Evolutionary conservation across 1,140 invertebrate species (phyloP).

Genomic region (Protaetia brevitarsis): DNA sequence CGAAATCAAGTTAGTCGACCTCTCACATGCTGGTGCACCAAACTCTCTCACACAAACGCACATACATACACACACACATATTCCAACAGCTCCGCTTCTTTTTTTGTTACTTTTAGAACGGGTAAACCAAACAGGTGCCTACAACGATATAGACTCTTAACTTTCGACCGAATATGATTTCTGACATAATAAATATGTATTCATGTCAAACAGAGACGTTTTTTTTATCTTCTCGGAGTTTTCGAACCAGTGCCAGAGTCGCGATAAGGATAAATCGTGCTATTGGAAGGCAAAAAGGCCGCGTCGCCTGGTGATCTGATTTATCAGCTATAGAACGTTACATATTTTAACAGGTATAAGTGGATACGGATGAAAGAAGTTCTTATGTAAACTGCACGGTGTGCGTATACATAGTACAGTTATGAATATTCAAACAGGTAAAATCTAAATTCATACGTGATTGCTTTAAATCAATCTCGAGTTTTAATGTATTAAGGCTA

Average conservation of each 20-base stretch:
- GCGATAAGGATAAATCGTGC: background rate
- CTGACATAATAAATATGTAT: conserved; percentile 6
- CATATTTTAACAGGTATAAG: no score
- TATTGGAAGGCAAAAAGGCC: no score
- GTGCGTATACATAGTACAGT: no score
- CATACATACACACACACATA: background rate
- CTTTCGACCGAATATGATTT: background rate
- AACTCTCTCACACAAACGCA: background rate
- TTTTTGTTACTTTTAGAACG: conserved; percentile 5
- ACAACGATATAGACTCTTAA: background rate
- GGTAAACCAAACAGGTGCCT: conserved; percentile 13
- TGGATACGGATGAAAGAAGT: no score
- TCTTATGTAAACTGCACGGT: no score
- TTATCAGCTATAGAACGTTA: no score
- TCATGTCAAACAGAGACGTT: conserved; percentile 17
- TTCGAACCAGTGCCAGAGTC: background rate
- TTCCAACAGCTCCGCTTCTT: background rate
- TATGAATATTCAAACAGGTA: no score
- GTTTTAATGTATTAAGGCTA: no score
- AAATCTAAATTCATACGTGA: no score
- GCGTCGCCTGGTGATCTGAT: no score
- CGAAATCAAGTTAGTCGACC: conserved; percentile 22
- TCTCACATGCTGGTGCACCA: conserved; percentile 13
- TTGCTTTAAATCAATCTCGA: no score
- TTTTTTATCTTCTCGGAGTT: background rate